Evolutionary conservation across 1,140 invertebrate species (phyloP), one percentile per base, ranked within the genome.

Genomic region (Neodiprion lecontei): DNA sequence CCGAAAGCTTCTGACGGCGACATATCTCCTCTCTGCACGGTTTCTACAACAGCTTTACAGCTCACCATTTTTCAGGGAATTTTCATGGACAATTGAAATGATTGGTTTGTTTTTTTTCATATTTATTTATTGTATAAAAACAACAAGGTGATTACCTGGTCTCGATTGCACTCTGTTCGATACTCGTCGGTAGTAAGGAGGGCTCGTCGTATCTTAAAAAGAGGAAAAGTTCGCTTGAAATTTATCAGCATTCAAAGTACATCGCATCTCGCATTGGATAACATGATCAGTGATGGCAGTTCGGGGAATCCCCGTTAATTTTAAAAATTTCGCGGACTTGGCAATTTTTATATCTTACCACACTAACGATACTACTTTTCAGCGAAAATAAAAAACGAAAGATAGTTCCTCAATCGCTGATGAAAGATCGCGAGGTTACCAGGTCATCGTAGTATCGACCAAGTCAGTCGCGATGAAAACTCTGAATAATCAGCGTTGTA

Each of bases 11-110:
- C 82, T 72, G 70, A 72, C 50, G 79, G 77, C 76, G 78, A 78
- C 73, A 82, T 82, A 78, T 85, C 82, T 69, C 83, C 83, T 75
- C 82, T 77, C 61, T 81, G 83, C 50, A 80, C n/a, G n/a, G n/a
- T 66, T 72, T 79, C 82, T 84, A 84, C 50, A 82, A 84, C 72
- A 83, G 72, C 76, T 76, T 74, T 70, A 21, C 17, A 23, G 17
- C 67, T 69, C 21, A 69, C 40, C 14, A 23, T 14, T 17, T 17
- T 17, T 61, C 11, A 14, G 11, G 53, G n/a, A 61, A 61, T 61
- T 7, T 14, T 17, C 9, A 14, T 14, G 11, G n/a, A 61, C 11
- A 61, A 14, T 61, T 12, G 7, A 17, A 17, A 8, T 4, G 11
- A 61, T 5, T 61, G 8, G n/a, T 14, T 8, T 14, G 7, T 61